Percentiles rank a stretch among this genome's conserved stretches.
phyloP scores from a whole-genome alignment of 37 sponge, comb jelly and placozoan genomes.

The Aplysina aerophoba region DNA sequence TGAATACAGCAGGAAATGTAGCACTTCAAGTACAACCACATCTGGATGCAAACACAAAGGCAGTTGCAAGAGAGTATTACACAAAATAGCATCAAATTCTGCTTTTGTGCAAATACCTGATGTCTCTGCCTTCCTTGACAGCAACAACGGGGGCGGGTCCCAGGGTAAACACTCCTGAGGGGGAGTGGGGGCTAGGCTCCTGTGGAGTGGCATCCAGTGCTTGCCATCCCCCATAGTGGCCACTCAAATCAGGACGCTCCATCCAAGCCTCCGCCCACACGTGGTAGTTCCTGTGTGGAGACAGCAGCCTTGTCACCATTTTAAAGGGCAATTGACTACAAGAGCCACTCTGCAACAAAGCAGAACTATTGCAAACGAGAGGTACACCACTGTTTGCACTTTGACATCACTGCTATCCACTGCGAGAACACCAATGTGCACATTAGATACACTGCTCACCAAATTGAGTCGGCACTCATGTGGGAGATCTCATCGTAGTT shows the following conservation, averaged over 20 bases:
- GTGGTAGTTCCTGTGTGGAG: conserved; percentile 63
- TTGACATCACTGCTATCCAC: too few species aligned
- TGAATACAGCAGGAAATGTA: not conserved
- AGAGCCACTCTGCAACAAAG: too few species aligned
- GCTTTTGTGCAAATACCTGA: not conserved
- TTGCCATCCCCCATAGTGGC: conserved; percentile 74
- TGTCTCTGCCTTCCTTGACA: conserved; percentile 69
- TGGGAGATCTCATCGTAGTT: conserved; percentile 51
- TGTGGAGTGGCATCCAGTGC: conserved; percentile 80
- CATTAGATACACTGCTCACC: conserved; percentile 55
- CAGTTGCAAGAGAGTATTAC: too few species aligned
- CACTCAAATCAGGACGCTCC: conserved; percentile 60
- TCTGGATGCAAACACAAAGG: not conserved
- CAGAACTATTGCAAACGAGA: too few species aligned
- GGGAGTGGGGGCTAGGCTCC: conserved; percentile 63
- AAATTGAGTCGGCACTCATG: conserved; percentile 71
- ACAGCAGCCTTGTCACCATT: too few species aligned
- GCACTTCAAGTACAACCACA: not conserved
- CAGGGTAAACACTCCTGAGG: conserved; percentile 25
- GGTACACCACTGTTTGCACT: too few species aligned
- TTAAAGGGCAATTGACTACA: too few species aligned
- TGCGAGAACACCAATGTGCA: not conserved
- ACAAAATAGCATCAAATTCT: too few species aligned
- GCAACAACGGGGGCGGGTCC: conserved; percentile 78
- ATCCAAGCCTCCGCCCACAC: conserved; percentile 85